A percentile compares a stretch with the other conserved stretches of the same genome.
Conservation (phyloP, 2,888 invertebrate species). For the Bedellia somnulentella region DNA sequence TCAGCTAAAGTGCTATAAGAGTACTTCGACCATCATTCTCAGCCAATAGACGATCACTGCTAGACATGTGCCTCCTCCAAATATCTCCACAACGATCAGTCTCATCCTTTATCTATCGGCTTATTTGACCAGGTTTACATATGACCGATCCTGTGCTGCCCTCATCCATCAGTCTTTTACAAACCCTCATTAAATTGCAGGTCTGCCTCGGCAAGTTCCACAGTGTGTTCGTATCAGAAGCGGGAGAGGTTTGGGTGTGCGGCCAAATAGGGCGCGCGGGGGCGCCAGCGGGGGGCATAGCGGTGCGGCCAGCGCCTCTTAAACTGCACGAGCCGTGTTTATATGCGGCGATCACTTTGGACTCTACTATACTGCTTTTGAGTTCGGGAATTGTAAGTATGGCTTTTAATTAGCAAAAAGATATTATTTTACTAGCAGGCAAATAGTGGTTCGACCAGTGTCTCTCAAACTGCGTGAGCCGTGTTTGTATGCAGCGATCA, state of each 20-base stretch:
- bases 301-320: constrained; percentile 54
- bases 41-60: no score
- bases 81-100: no score
- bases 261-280: constrained; percentile 80
- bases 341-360: constrained; percentile 63
- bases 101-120: no score
- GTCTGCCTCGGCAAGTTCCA: constrained; percentile 78
- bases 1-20: no score
- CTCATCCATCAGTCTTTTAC: no score
- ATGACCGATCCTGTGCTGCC: no score
- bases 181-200: constrained; percentile 28
- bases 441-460: constrained; percentile 60
- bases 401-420: constrained; percentile 2
- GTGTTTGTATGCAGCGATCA: constrained; percentile 59
- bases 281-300: constrained; percentile 63
- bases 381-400: constrained; percentile 27
- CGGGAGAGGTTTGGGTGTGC: constrained; percentile 67
- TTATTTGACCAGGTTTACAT: no score
- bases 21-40: no score
- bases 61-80: no score
- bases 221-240: constrained; percentile 36
- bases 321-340: constrained; percentile 37
- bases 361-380: constrained; percentile 69
- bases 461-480: constrained; percentile 31
- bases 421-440: background rate